These are phyloP conservation scores for Sebastes taczanowskii DNA, from an alignment of 2,797 vertebrate species.

Conservation along the genomic window DNA sequence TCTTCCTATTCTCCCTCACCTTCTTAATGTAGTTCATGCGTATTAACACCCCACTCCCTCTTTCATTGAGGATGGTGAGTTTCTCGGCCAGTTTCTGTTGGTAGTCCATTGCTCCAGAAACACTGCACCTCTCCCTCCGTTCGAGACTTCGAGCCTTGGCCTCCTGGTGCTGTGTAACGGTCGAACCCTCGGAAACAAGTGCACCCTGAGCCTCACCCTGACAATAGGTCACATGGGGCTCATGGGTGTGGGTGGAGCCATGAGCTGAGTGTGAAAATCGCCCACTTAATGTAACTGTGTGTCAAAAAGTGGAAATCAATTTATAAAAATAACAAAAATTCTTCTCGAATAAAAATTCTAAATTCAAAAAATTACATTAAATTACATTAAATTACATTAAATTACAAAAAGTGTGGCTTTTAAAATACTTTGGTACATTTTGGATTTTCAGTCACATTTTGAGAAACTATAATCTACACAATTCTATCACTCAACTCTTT, in stretches of 20 bases:
- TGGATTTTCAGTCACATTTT: too few relatives aligned
- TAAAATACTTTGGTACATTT: too few relatives aligned
- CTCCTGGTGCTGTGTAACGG: slow-evolving; percentile 40
- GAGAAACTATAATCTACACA: too few relatives aligned
- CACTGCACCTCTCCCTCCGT: slow-evolving; percentile 20
- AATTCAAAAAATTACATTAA: too few relatives aligned
- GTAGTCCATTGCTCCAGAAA: slow-evolving; percentile 81
- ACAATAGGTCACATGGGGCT: slow-evolving; percentile 62
- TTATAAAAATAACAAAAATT: too few relatives aligned
- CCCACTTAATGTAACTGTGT: not conserved
- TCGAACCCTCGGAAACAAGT: slow-evolving; percentile 52
- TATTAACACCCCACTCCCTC: slow-evolving; percentile 89
- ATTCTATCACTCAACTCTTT: not conserved
- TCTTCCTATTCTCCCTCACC: slow-evolving; percentile 76
- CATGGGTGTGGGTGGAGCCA: slow-evolving; percentile 54
- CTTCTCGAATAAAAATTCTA: too few relatives aligned
- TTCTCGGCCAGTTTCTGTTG: slow-evolving; percentile 94
- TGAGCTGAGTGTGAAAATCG: not conserved
- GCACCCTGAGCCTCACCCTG: slow-evolving; percentile 70
- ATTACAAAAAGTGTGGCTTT: too few relatives aligned
- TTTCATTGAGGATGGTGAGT: slow-evolving; percentile 90
- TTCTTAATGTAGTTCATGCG: slow-evolving; percentile 95
- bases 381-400: too few relatives aligned
- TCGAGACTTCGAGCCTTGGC: slow-evolving; percentile 31
- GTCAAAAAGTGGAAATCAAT: not conserved